phyloP scores from a whole-genome alignment of 1,140 invertebrate species.

The Hirudo medicinalis region DNA sequence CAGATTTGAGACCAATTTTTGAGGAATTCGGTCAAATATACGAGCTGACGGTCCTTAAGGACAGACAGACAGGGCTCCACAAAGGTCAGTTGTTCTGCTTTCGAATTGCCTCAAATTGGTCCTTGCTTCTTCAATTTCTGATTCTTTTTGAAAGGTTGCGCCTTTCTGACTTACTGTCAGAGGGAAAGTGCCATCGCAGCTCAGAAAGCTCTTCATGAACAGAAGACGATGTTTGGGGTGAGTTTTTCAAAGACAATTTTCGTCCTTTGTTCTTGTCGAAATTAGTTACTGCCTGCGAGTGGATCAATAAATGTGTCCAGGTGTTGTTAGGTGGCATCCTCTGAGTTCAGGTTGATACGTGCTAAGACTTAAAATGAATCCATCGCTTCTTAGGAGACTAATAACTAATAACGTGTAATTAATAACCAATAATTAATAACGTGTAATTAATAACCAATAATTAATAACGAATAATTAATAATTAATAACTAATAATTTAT shows the following conservation, averaged over 20 bases:
- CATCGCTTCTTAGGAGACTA: too few species aligned
- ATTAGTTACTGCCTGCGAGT: too few species aligned
- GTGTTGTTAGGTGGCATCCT: too few species aligned
- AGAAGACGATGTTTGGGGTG: constrained; percentile 91
- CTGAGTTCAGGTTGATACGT: too few species aligned
- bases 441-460: too few species aligned
- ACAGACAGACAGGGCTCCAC: constrained; percentile 70
- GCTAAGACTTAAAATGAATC: too few species aligned
- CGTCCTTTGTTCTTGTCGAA: neutral
- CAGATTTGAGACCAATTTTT: constrained; percentile 74
- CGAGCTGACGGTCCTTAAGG: constrained; percentile 77
- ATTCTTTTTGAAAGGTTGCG: constrained; percentile 63
- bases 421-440: too few species aligned
- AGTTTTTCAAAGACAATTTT: constrained; percentile 40
- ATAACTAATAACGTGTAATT: too few species aligned
- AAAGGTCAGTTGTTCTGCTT: constrained; percentile 54
- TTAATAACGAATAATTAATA: too few species aligned
- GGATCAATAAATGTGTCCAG: too few species aligned
- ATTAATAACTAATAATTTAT: too few species aligned
- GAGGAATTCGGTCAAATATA: constrained; percentile 85
- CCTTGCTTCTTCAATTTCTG: neutral
- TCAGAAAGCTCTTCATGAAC: constrained; percentile 84
- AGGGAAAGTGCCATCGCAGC: constrained; percentile 80
- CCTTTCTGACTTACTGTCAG: constrained; percentile 89
- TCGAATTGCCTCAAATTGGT: neutral